phyloP scores from a whole-genome alignment of 1,140 invertebrate species.

The Penaeus indicus region DNA sequence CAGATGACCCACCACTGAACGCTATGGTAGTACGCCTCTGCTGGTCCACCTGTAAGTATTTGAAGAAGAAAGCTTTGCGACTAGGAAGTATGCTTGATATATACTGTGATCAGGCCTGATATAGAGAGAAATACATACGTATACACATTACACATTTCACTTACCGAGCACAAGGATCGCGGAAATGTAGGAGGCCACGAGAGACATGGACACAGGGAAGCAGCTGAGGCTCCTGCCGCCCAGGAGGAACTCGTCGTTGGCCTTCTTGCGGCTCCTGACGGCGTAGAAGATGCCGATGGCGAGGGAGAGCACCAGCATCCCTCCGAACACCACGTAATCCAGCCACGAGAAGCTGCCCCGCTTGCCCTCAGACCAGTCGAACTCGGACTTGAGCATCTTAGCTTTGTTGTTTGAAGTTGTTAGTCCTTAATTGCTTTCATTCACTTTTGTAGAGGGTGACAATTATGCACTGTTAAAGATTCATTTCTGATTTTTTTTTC shows the following conservation, averaged over 20 bases:
- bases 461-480: no score
- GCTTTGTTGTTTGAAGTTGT: not conserved
- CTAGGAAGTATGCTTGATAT: not conserved
- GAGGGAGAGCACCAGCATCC: conserved; percentile 78
- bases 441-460: not conserved
- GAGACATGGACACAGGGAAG: conserved; percentile 72
- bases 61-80: not conserved
- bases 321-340: conserved; percentile 78
- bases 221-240: conserved; percentile 84
- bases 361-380: conserved; percentile 6
- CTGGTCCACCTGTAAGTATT: conserved; percentile 61
- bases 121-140: not conserved
- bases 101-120: not conserved
- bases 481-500: no score
- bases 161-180: conserved; percentile 90
- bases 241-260: conserved; percentile 87
- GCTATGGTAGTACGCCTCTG: conserved; percentile 86
- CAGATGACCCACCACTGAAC: conserved; percentile 88
- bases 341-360: conserved; percentile 68
- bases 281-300: conserved; percentile 85
- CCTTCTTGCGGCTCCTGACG: conserved; percentile 87
- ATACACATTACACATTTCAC: conserved; percentile 71
- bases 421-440: not conserved
- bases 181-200: conserved; percentile 94
- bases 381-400: conserved; percentile 17